Evolutionary conservation across 1,140 invertebrate species (phyloP), one percentile per base, ranked within the genome.

Genomic region (Pectinophora gossypiella): DNA sequence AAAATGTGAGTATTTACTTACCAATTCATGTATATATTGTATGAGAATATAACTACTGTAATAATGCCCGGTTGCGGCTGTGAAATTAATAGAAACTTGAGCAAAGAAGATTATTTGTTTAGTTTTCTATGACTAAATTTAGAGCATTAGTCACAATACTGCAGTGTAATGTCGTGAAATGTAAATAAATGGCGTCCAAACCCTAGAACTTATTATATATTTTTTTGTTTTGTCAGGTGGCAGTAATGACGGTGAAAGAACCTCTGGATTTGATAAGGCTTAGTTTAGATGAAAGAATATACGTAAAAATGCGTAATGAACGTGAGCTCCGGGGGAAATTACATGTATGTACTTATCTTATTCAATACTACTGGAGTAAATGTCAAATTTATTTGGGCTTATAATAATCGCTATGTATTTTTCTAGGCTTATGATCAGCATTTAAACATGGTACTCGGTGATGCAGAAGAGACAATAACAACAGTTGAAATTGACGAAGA

Each of bases 231-330:
- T 83, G 77, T 38, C 64, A 95, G 93, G 91, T 94, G 22, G 92
- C 95, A 59, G 91, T 94, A 21, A 95, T 95, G 82, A 95, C 95
- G 48, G 95, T 99, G 0, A 99, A 99, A 88, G 98, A 99, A 83
- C 98, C 98, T 0, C 86, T 99, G 19, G 98, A 99, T 91, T 89
- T 99, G 18, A 97, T 99, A 61, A 91, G 97, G 55, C 88, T 99
- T 2, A 98, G 97, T 89, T 91, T 99, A 59, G 98, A 99, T 90
- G 98, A 99, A 87, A 92, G 96, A 71, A 98, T 99, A 74, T 99
- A 98, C 76, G 98, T 99, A 0, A 99, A 99, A 90, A 99, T 99
- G 97, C 91, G 97, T 51, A 98, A 99, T 88, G 98, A 99, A 75
- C 90, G 98, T 54, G 98, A 99, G 88, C 87, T 99, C 12, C 89